Percentiles rank a stretch among this genome's conserved stretches.
Conservation (phyloP, 2,113 vertebrate genomes). For the Protobothrops mucrosquamatus region DNA sequence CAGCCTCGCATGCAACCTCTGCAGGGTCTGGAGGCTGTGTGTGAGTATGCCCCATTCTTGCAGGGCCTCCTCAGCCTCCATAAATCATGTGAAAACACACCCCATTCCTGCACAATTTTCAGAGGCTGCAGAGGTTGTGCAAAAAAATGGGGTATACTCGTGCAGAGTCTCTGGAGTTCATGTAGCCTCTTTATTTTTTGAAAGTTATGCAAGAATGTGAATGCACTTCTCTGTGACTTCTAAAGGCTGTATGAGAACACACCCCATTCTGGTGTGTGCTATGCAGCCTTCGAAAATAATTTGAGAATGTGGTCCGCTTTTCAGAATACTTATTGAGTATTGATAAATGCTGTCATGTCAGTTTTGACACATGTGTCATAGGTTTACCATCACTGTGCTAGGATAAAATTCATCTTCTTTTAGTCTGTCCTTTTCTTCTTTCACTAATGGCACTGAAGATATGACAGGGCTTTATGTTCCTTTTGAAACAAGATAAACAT, state of each 20-base stretch:
- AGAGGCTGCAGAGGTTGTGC: not conserved
- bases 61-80: not conserved
- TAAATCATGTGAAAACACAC: not conserved
- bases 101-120: not conserved
- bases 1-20: not conserved
- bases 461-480: not conserved
- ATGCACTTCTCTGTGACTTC: not conserved
- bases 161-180: not conserved
- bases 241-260: not conserved
- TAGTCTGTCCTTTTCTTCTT: not conserved
- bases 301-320: not conserved
- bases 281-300: not conserved
- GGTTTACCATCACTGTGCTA: not conserved
- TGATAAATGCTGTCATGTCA: not conserved
- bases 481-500: not conserved
- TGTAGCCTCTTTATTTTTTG: not conserved
- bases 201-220: not conserved
- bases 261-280: not conserved
- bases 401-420: not conserved
- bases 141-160: not conserved
- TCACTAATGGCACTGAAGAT: not conserved
- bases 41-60: not conserved
- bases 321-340: not conserved
- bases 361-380: not conserved
- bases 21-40: not conserved